phyloP scores from a whole-genome alignment of 2,113 vertebrate species.

The Rana temporaria region DNA sequence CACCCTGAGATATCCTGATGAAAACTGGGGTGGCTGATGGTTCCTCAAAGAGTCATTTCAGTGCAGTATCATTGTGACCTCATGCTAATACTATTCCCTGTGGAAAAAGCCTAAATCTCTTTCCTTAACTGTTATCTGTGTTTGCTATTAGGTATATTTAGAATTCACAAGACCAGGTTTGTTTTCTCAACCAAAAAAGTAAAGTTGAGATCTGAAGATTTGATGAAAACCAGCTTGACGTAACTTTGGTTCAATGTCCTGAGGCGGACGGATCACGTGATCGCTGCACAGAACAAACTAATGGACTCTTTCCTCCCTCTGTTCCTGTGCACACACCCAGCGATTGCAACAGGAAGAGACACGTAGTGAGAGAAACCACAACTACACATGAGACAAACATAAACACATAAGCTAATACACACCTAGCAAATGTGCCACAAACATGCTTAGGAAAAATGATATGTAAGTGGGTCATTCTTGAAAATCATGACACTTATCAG shows the following conservation, averaged over 20 bases:
- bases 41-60: background rate
- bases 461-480: no score
- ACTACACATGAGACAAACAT: background rate
- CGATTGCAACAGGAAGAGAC: slow-evolving; percentile 38
- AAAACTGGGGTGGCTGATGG: no score
- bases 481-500: no score
- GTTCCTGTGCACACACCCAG: slow-evolving; percentile 13
- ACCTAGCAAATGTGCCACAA: slow-evolving; percentile 9
- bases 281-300: background rate
- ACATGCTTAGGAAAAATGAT: background rate
- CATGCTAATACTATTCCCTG: background rate
- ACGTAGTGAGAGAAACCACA: slow-evolving; percentile 31
- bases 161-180: background rate
- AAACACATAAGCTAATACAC: background rate
- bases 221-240: slow-evolving; percentile 14
- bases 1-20: no score
- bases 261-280: slow-evolving; percentile 10
- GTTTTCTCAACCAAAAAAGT: slow-evolving; percentile 4
- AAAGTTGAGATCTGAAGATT: background rate
- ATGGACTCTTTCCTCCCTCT: background rate
- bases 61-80: background rate
- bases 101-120: background rate
- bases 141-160: background rate
- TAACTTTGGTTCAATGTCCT: slow-evolving; percentile 10
- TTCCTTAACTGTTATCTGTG: background rate